Base-by-base conservation (phyloP, 2,888 invertebrate genomes). In the Andricus curvator region DNA sequence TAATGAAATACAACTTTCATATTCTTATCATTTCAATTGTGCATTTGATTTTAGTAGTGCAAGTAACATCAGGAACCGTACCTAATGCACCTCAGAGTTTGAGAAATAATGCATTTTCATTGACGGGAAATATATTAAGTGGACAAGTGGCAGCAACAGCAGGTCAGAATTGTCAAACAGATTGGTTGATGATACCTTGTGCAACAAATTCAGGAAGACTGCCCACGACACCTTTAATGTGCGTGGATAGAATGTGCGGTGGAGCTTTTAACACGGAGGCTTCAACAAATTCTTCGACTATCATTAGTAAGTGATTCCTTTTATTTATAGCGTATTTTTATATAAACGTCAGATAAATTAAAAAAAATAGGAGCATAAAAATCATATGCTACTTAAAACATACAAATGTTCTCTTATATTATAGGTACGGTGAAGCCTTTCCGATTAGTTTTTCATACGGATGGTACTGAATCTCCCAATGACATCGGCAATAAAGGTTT, bases 151-250 rank as follows among this genome's bases (percentile, higher is more conserved):
- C 93, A 4, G 95, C 97, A 0, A 96, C 96, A 95, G 95, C 96
- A 17, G 96, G 96, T 20, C 94, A 95, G 62, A 94, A 95, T 64
- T 97, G 97, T 88, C 95, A 95, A 81, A 95, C 95, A 74, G 97
- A 97, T 91, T 97, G 97, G 96, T 92, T 97, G 6, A 93, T 96
- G 80, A 95, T 97, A 66, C 97, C 97, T 0, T 97, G 97, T 89
- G 96, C 96, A 0, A 93, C 94, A 33, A 96, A 96, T 88, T 94
- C 95, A 29, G 96, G 96, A 4, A 93, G 95, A 80, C 90, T 93
- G 8, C 90, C 91, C 6, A 94, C 94, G 56, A 94, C 95, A 0
- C 94, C 94, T 68, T 94, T 95, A 62, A 94, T 95, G 0, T 97
- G 96, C 88, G 96, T 96, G 4, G 97, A 97, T 92, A 94, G 97